Base-by-base conservation (phyloP, 30 jellyfish, hydroid and myxozoan genomes). In the Hydra vulgaris region DNA sequence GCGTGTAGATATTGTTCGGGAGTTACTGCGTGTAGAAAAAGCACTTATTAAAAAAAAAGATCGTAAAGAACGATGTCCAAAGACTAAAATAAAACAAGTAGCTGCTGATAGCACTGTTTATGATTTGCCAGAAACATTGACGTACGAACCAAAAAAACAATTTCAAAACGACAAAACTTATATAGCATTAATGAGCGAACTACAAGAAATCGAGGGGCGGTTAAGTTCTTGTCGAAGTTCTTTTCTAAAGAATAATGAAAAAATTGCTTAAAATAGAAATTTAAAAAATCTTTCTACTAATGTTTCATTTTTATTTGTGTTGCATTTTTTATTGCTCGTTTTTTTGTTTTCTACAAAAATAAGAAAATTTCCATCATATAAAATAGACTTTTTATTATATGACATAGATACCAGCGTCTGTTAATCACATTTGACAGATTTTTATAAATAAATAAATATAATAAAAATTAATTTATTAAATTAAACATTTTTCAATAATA, bases 191-290 rank as follows among this genome's bases (percentile, higher is more conserved):
- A 24, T 78, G 82, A 54, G 68, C 25, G 85, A 78, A 54, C 77
- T 78, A 21, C 85, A 78, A 61, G 85, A 78, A 0, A 78, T 78
- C 25, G 85, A 78, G 68, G 77, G 85, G 7, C 61, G 74, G 20
- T 52, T 78, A 12, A 78, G 24, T n/a, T 24, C 27, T 4, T 78
- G 85, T 53, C 77, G 85, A 0, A 61, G 81, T 23, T 53, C 85
- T 24, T 78, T 78, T 17, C 55, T 27, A 78, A 54, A 68, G 75
- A 23, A 68, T 68, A 56, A n/a, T n/a, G 61, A 40, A 5, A 5
- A 40, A 40, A 40, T 40, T 40, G 61, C 12, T 40, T 40, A 40
- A 40, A 40, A 40, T 5, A 5, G 61, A 40, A n/a, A n/a, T n/a
- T n/a, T n/a, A n/a, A n/a, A n/a, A n/a, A n/a, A n/a, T n/a, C n/a